Conservation (phyloP, 2,888 invertebrate genomes). For the Tetrapedia diversipes region DNA sequence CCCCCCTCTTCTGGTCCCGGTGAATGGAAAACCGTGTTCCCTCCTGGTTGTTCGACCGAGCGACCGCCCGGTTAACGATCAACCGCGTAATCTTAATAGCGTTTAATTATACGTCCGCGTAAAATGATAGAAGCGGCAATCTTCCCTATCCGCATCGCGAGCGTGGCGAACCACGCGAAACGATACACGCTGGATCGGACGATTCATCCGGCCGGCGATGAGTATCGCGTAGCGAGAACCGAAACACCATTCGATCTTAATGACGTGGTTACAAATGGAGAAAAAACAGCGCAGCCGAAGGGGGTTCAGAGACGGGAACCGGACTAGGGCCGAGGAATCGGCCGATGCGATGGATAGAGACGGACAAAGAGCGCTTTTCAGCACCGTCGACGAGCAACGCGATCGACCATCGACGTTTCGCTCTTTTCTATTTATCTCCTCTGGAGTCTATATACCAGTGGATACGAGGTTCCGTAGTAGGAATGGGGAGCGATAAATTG, state of each 20-base stretch:
- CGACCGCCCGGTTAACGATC: slow-evolving; percentile 34
- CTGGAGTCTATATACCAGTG: too few relatives aligned
- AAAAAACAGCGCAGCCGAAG: slow-evolving; percentile 9
- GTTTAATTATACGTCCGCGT: slow-evolving; percentile 51
- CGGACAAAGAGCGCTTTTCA: neutral
- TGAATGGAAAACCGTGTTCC: slow-evolving; percentile 10
- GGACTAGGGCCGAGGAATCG: neutral
- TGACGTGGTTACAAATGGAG: slow-evolving; percentile 30
- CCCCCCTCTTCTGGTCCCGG: neutral
- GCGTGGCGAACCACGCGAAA: slow-evolving; percentile 35
- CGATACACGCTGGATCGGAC: slow-evolving; percentile 21
- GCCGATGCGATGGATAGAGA: neutral
- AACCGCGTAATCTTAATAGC: slow-evolving; percentile 47
- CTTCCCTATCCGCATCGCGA: slow-evolving; percentile 34
- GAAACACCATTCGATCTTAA: slow-evolving; percentile 52
- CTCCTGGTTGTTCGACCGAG: neutral
- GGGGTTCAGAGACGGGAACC: neutral
- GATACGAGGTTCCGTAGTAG: too few relatives aligned
- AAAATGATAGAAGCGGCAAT: slow-evolving; percentile 46
- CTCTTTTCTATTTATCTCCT: slow-evolving; percentile 9
- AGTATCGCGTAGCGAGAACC: slow-evolving; percentile 42
- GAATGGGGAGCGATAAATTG: too few relatives aligned
- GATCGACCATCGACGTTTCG: slow-evolving; percentile 37
- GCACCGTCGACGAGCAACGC: slow-evolving; percentile 5
- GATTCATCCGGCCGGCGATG: slow-evolving; percentile 37